A percentile compares a stretch with the other conserved stretches of the same genome.
Evolutionary conservation across 2,113 vertebrate species (phyloP).

Genomic region (Picathartes gymnocephalus): DNA sequence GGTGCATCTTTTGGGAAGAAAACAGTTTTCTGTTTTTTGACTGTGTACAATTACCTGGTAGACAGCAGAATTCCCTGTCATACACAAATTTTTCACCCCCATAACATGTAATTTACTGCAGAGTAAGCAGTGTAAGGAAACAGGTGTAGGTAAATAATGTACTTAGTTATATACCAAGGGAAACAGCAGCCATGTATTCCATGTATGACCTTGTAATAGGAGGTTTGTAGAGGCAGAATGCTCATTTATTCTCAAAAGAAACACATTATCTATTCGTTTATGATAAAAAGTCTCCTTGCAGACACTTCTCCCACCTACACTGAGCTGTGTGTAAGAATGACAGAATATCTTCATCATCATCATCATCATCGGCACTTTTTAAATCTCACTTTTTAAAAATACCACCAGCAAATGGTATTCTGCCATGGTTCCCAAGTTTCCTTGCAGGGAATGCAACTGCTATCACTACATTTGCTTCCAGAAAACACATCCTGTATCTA

Average conservation of each 20-base stretch:
- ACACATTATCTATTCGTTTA: neutral
- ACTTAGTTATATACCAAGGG: neutral
- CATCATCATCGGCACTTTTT: neutral
- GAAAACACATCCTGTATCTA: neutral
- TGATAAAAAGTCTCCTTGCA: neutral
- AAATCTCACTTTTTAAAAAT: neutral
- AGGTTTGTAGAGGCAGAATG: neutral
- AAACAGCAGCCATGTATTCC: neutral
- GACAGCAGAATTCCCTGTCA: neutral
- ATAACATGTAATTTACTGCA: neutral
- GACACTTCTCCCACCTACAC: neutral
- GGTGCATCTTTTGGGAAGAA: neutral
- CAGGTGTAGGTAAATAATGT: neutral
- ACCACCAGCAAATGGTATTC: neutral
- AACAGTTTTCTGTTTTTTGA: rapidly evolving
- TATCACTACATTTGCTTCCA: neutral
- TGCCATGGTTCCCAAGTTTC: neutral
- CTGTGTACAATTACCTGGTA: neutral
- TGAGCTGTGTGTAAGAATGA: neutral
- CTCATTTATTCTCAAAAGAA: neutral
- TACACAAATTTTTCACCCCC: neutral
- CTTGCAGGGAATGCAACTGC: neutral
- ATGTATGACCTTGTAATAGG: neutral
- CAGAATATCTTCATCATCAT: neutral
- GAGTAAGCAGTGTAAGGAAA: neutral